Evolutionary conservation across 2,888 invertebrate species (phyloP), one percentile per base, ranked within the genome.

Genomic region (Drosophila sordidula): DNA sequence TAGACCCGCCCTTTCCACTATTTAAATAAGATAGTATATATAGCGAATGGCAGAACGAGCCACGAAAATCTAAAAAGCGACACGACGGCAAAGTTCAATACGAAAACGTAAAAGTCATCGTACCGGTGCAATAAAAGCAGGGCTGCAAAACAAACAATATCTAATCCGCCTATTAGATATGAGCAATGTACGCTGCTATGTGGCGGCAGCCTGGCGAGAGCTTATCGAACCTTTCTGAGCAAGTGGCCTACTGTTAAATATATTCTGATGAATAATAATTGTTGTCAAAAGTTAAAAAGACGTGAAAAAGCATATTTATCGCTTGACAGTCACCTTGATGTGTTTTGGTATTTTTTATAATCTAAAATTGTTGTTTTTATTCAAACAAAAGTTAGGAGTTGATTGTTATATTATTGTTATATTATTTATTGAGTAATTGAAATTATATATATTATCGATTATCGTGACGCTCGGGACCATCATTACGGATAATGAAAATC

Each of bases 31-130:
- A 11, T 70, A 51, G 34, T 54, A 51, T 73, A 45, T 51, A 49
- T 64, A 45, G 47, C 39, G 62, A 72, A 54, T 64, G 45, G 14
- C 56, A 22, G 47, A 62, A 36, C 50, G 14, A 29, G 45, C 42
- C 51, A 32, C 63, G 32, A 56, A 61, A 64, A 71, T 52, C 46
- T 36, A 62, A 67, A 83, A 87, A 83, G 50, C 87, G 85, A 85
- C 85, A 85, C 85, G 85, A 87, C 79, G 85, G 77, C 85, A 89
- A 89, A 89, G 85, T 87, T 79, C 74, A 74, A 69, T 55, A 66
- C 34, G 61, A 83, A 83, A 83, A 87, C 70, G 66, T 36, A 69
- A 82, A 78, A 72, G 82, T 84, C 87, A 87, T 87, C 74, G 73
- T 51, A 64, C 72, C 78, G 83, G 84, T 68, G 78, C 63, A 66